A percentile compares a stretch with the other conserved stretches of the same genome.
phyloP scores from a whole-genome alignment of 2,113 vertebrate genomes.

The Anoplopoma fimbria region DNA sequence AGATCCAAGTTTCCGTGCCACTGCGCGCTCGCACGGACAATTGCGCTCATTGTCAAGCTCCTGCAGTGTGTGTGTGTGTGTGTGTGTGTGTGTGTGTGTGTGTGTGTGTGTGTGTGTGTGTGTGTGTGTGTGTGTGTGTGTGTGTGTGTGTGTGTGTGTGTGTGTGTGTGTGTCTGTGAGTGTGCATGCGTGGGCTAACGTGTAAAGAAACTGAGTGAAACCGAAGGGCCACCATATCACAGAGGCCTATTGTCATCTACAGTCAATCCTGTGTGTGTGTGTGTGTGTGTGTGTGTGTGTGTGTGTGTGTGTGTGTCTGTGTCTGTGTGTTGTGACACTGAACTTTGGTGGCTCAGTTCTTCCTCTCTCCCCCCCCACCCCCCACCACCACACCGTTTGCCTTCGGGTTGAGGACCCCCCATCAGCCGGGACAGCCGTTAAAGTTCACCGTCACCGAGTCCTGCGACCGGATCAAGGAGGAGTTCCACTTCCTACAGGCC shows the following conservation, averaged over 20 bases:
- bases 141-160: not conserved
- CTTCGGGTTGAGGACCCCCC: slow-evolving; percentile 85
- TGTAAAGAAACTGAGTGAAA: slow-evolving; percentile 56
- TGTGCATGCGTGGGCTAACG: slow-evolving; percentile 52
- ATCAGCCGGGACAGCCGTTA: slow-evolving; percentile 94
- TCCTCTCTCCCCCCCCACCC: slow-evolving; percentile 42
- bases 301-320: slow-evolving; percentile 26
- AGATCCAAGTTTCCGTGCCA: slow-evolving; percentile 73
- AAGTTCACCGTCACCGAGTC: slow-evolving; percentile 97
- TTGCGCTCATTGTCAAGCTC: slow-evolving; percentile 69
- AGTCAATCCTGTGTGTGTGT: slow-evolving; percentile 37
- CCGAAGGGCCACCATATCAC: slow-evolving; percentile 57
- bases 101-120: not conserved
- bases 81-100: not conserved
- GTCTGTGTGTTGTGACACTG: slow-evolving; percentile 54
- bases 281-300: slow-evolving; percentile 35
- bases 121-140: not conserved
- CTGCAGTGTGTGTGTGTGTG: slow-evolving; percentile 40
- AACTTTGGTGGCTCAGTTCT: slow-evolving; percentile 71
- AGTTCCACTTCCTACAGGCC: slow-evolving; percentile 96
- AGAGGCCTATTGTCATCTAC: slow-evolving; percentile 70
- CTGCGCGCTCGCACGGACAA: slow-evolving; percentile 73
- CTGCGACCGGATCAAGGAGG: slow-evolving; percentile 95
- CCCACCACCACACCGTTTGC: slow-evolving; percentile 38
- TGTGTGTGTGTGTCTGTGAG: slow-evolving; percentile 37